Evolutionary conservation across 2,113 vertebrate genomes (phyloP).

Genomic region (Emydocephalus ijimae): DNA sequence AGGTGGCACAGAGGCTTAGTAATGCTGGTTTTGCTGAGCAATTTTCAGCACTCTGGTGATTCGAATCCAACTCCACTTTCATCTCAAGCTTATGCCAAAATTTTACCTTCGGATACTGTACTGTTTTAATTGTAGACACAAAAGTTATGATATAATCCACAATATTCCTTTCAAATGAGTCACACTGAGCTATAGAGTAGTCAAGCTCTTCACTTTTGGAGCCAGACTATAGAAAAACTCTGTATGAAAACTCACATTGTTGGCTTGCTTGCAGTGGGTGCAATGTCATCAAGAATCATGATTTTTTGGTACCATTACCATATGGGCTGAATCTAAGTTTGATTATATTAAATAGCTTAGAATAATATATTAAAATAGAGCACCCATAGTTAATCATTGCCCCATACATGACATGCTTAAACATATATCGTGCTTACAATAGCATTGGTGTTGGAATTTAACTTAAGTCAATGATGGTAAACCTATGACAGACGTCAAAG

Average conservation of each 20-base stretch:
- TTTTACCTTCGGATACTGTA: not conserved
- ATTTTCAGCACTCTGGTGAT: not conserved
- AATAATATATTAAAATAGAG: not conserved
- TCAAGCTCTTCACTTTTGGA: not conserved
- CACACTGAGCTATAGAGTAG: not conserved
- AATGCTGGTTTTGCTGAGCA: not conserved
- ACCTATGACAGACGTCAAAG: too few relatives aligned
- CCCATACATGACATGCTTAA: not conserved
- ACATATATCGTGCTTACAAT: not conserved
- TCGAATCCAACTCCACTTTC: not conserved
- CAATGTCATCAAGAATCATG: not conserved
- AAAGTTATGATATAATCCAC: not conserved
- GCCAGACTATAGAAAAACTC: not conserved
- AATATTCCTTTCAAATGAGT: not conserved
- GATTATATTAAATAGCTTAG: not conserved
- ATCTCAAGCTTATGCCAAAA: not conserved
- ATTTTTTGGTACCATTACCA: not conserved
- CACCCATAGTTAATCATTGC: not conserved
- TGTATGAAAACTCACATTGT: not conserved
- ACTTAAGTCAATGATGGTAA: not conserved
- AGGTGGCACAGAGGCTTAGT: not conserved
- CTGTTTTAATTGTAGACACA: not conserved
- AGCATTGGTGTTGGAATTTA: not conserved
- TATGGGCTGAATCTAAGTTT: not conserved
- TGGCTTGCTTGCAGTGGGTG: not conserved